Evolutionary conservation across 2,888 invertebrate species (phyloP).

Genomic region (Agriopis aurantiaria): DNA sequence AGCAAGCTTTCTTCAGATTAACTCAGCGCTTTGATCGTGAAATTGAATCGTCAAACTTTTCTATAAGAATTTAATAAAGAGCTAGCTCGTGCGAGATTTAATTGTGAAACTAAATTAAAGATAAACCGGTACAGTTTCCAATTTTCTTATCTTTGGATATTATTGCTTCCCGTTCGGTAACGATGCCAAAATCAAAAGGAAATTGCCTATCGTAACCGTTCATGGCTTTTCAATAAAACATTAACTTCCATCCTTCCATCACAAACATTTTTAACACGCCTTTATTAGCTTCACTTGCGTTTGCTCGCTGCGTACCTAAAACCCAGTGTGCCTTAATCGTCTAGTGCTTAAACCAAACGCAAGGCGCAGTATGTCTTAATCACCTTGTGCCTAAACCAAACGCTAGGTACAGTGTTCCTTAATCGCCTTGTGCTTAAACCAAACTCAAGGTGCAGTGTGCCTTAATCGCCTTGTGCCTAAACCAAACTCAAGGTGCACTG

Average conservation of each 20-base stretch:
- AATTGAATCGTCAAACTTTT: slow-evolving; percentile 32
- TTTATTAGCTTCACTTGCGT: no score
- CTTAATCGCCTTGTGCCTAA: no score
- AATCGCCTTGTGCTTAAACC: no score
- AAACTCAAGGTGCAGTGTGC: no score
- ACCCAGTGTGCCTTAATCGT: no score
- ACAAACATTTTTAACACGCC: not conserved
- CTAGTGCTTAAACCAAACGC: no score
- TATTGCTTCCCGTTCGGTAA: slow-evolving; percentile 25
- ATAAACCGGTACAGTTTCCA: slow-evolving; percentile 30
- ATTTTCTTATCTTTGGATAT: slow-evolving; percentile 23
- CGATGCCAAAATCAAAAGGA: slow-evolving; percentile 26
- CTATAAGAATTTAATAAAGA: slow-evolving; percentile 22
- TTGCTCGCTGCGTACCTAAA: no score
- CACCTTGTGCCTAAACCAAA: no score
- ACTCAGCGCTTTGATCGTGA: slow-evolving; percentile 28
- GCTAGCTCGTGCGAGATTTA: slow-evolving; percentile 22
- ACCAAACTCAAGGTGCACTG: no score
- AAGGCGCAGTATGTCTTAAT: no score
- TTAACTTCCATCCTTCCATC: slow-evolving; percentile 28
- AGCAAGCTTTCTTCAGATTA: slow-evolving; percentile 10
- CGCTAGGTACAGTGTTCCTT: no score
- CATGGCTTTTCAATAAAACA: slow-evolving; percentile 37
- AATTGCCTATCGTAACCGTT: slow-evolving; percentile 31
- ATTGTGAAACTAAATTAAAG: slow-evolving; percentile 33